Base-by-base conservation (phyloP, 2,888 invertebrate genomes). In the Stramonita haemastoma region DNA sequence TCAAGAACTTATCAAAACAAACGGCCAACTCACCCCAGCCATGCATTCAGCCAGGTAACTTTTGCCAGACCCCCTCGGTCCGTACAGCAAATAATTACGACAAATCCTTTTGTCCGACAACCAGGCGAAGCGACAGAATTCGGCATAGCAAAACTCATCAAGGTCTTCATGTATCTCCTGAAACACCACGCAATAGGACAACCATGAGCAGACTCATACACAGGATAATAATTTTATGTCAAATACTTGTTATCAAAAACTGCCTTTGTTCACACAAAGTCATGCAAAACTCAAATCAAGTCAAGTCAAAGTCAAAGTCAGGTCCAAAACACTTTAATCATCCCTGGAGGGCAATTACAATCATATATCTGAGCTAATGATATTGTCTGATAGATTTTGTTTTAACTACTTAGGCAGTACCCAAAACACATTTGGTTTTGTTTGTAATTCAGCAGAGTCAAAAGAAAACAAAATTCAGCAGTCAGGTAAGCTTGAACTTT, bases 11-110 rank as follows among this genome's bases (percentile, higher is more conserved):
- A 46, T 46, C 46, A 46, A 46, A 46, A 46, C 83, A 83, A 83
- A 83, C 22, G 5, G 66, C 22, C 13, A 22, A 93, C 94, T 92
- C 93, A 96, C 96, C 92, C 96, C 96, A 89, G 96, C 96, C 84
- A 96, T 96, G 29, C 96, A 96, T 91, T 96, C 94, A 36, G 96
- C 96, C n/a, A 97, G 92, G 36, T 96, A 92, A 5, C 96, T 96
- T 94, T 97, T 97, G 17, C 99, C 99, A 95, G 98, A 98, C 0
- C 99, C 99, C 0, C 99, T 98, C 0, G 99, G 99, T 0, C 99
- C 99, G 96, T 99, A 99, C 86, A 99, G 96, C 87, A 99, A 96
- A 93, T 99, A 97, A 32, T 90, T 99, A 94, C 98, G 97, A 29
- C 81, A 46, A 36, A 19, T 86, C 57, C 66, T 57, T 29, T 32